Conservation (phyloP, 2,113 vertebrate species). For the Xenus cinereus region DNA sequence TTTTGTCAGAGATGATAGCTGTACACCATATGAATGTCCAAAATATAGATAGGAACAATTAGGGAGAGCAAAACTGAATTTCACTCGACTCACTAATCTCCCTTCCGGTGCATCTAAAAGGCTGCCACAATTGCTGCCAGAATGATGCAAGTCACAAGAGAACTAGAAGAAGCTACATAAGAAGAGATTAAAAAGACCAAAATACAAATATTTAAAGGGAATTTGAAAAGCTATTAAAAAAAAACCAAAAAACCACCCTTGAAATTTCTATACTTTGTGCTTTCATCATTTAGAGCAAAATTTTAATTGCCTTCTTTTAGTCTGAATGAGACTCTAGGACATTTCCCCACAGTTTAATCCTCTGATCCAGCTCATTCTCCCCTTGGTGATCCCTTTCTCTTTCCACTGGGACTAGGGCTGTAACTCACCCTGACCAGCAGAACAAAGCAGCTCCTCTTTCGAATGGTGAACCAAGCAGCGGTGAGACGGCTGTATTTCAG, state of each 20-base stretch:
- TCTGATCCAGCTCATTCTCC: background rate
- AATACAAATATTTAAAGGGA: background rate
- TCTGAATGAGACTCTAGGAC: background rate
- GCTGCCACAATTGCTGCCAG: background rate
- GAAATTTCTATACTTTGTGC: background rate
- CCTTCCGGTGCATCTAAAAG: slow-evolving; percentile 27
- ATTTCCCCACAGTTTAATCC: background rate
- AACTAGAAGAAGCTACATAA: slow-evolving; percentile 12
- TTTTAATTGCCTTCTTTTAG: slow-evolving; percentile 1
- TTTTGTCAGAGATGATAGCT: background rate
- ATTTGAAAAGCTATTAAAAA: background rate
- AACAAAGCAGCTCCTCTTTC: background rate
- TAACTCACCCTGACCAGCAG: background rate
- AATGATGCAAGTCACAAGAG: slow-evolving; percentile 15
- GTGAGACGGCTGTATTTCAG: background rate
- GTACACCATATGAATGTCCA: background rate
- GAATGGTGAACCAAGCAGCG: background rate
- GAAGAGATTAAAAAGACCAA: slow-evolving; percentile 34
- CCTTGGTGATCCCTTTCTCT: background rate
- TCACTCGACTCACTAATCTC: slow-evolving; percentile 17
- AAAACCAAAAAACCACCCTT: background rate
- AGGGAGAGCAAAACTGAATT: slow-evolving; percentile 17
- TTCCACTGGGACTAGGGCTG: background rate
- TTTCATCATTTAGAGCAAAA: slow-evolving; percentile 10
- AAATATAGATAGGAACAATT: background rate